Conservation (phyloP, 2,797 vertebrate species). For the Moxostoma hubbsi region DNA sequence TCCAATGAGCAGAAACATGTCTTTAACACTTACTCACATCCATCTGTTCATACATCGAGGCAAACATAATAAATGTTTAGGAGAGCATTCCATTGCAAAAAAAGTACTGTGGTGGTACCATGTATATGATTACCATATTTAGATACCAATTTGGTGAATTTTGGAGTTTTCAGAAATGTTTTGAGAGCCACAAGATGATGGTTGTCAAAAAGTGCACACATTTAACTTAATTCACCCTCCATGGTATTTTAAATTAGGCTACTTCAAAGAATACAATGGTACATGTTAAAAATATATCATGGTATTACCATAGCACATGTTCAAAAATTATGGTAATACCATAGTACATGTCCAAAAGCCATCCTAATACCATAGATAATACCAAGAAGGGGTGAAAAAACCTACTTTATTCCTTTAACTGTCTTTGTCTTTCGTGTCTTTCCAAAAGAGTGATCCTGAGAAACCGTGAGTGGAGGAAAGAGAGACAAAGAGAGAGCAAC, state of each 20-base stretch:
- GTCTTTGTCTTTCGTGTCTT: slow-evolving; percentile 54
- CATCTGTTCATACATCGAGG: not conserved
- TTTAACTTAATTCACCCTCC: not conserved
- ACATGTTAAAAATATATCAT: not conserved
- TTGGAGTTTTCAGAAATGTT: no score
- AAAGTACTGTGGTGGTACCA: not conserved
- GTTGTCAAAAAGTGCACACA: not conserved
- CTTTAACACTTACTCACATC: not conserved
- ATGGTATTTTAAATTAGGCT: not conserved
- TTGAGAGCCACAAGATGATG: no score
- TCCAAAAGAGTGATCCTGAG: slow-evolving; percentile 86
- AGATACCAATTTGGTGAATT: no score
- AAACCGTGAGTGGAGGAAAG: slow-evolving; percentile 66
- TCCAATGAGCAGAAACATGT: not conserved
- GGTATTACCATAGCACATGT: not conserved
- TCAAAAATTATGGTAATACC: not conserved
- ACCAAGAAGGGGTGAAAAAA: not conserved
- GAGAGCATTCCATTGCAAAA: not conserved
- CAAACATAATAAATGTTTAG: not conserved
- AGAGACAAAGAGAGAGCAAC: slow-evolving; percentile 72
- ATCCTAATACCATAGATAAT: not conserved
- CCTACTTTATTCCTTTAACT: slow-evolving; percentile 24
- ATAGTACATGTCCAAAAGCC: not conserved
- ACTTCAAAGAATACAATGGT: not conserved
- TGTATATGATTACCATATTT: not conserved